phyloP scores from a whole-genome alignment of 2,797 vertebrate species.

The Scolopax bukidnonensis region DNA sequence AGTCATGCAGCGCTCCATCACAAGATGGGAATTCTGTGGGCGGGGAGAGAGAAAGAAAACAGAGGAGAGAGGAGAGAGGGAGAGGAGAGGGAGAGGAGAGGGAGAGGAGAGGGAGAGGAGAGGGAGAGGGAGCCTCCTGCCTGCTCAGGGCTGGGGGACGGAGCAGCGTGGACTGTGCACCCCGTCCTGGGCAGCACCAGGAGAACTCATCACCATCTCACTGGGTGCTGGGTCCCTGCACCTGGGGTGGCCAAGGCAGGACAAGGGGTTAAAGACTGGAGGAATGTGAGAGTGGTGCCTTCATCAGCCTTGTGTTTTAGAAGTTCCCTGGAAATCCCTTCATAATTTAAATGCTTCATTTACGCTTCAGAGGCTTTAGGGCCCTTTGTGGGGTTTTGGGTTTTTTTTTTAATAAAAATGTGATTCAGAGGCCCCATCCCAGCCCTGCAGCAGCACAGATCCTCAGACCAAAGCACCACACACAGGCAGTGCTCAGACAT shows the following conservation, averaged over 20 bases:
- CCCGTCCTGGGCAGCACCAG: accelerated
- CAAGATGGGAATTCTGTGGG: slow-evolving; percentile 20
- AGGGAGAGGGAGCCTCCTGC: background rate
- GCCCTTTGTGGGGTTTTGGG: background rate
- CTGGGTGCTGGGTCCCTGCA: background rate
- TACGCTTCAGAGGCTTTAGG: background rate
- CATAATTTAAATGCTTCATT: background rate
- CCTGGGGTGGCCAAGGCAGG: accelerated
- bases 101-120: background rate
- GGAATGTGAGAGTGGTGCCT: accelerated
- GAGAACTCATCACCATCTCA: background rate
- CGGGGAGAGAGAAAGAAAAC: background rate
- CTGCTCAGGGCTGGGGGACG: accelerated
- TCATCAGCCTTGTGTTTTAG: background rate
- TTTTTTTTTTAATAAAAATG: background rate
- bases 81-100: background rate
- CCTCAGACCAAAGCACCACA: background rate
- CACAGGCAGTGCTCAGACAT: background rate
- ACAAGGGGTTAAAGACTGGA: background rate
- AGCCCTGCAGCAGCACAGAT: background rate
- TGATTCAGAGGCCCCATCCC: background rate
- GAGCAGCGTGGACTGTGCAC: background rate
- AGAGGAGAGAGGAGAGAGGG: background rate
- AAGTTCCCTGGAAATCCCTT: background rate
- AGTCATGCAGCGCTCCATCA: background rate